Base-by-base conservation (phyloP, 2,797 vertebrate genomes). In the Diplodus sargus region DNA sequence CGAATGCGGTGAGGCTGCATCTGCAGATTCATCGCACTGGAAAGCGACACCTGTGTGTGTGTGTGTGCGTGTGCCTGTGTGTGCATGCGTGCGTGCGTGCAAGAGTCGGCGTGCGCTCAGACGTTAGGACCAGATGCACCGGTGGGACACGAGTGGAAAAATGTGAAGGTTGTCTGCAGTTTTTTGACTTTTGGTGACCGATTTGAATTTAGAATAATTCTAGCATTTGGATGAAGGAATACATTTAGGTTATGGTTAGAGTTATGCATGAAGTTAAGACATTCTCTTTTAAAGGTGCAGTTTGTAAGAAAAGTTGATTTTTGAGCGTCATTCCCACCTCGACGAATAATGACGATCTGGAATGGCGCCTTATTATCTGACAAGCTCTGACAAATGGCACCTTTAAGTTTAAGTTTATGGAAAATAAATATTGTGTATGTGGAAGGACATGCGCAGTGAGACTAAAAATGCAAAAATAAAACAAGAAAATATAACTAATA, bases 21-120 rank as follows among this genome's bases (percentile, higher is more conserved):
- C 95, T 95, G 95, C 95, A 95, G 94, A 91, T 93, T 78, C 87
- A 68, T 90, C 88, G 86, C 93, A 79, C 93, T 91, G 91, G 94
- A 90, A 91, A 92, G 92, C 89, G 90, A 92, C 95, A 97, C 96
- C 82, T 90, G 91, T 69, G 81, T 48, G 84, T 78, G 82, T 3
- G 1, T 3, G 83, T 2, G 70, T 3, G 76, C 1, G 28, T 39
- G 47, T 0, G 8, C 77, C 78, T 3, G 1, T 3, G 83, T 2
- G 70, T 3, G 76, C 1, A 23, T 39, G 25, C 25, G 28, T 28
- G 28, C 23, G 54, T 9, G 39, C 43, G 56, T 42, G 64, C 14
- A 47, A 22, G 28, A 23, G 71, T 23, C 51, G 12, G 43, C 7
- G 48, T 30, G 43, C 47, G 66, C 48, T 66, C 4, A 17, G 20